Conservation (phyloP, 2,888 invertebrate species). For the Conus canariensis region DNA sequence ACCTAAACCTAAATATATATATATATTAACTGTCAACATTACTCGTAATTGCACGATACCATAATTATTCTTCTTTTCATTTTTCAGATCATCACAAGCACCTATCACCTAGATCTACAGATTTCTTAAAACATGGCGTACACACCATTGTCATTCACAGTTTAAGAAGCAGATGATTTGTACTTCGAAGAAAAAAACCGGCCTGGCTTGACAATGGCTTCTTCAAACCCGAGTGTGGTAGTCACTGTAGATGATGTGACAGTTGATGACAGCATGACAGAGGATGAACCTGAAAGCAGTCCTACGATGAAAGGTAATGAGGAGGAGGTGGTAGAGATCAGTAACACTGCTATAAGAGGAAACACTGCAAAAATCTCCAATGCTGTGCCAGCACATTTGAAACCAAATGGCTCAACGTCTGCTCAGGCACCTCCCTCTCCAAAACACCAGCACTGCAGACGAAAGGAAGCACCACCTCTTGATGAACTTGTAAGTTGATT, state of each 20-base stretch:
- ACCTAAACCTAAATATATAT: background rate
- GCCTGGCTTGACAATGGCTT: conserved; percentile 1
- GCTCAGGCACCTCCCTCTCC: background rate
- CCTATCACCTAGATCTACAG: background rate
- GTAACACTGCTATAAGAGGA: background rate
- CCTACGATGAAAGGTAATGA: background rate
- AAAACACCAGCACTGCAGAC: background rate
- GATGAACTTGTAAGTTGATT: background rate
- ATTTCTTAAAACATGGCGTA: background rate
- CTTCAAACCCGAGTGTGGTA: background rate
- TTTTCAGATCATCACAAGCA: background rate
- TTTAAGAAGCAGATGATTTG: background rate
- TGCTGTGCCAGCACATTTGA: background rate
- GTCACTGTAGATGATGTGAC: conserved; percentile 28
- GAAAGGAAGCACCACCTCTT: background rate
- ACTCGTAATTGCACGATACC: background rate
- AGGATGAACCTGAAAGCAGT: background rate
- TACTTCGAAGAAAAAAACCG: background rate
- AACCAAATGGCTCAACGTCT: background rate
- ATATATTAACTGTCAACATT: background rate
- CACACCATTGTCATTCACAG: background rate
- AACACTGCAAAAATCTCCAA: background rate
- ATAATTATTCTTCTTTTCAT: background rate
- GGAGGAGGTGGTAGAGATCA: background rate
- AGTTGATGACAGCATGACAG: background rate